Conservation (phyloP, 2,797 vertebrate species). For the Gorsachius magnificus region DNA sequence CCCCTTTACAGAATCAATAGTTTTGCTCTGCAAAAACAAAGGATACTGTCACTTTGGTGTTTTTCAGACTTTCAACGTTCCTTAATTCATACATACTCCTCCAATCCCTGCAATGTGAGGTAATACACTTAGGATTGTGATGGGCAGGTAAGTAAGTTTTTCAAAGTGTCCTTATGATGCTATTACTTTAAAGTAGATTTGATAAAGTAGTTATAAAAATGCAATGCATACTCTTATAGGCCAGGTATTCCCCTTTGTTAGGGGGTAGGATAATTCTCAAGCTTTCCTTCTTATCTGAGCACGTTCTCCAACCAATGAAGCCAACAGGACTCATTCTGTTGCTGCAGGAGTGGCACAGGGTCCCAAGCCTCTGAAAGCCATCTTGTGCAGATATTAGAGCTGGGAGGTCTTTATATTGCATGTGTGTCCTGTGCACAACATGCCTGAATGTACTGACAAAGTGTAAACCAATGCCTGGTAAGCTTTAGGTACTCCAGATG, state of each 20-base stretch:
- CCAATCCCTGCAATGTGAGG: neutral
- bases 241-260: neutral
- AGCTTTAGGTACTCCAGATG: neutral
- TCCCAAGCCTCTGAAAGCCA: neutral
- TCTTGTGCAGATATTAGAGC: neutral
- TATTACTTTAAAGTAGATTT: neutral
- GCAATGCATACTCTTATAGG: neutral
- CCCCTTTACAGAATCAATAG: neutral
- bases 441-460: neutral
- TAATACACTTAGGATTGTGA: neutral
- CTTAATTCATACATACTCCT: neutral
- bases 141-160: neutral
- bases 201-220: neutral
- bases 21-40: neutral
- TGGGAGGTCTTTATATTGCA: neutral
- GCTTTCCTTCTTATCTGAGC: neutral
- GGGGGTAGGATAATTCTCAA: neutral
- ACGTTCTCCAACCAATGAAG: neutral
- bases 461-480: rapidly evolving
- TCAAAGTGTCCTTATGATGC: neutral
- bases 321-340: neutral
- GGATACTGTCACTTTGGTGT: neutral
- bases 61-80: neutral
- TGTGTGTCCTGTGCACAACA: rapidly evolving
- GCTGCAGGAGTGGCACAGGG: neutral